Conservation (phyloP, 2,797 vertebrate genomes). For the Morelia viridis region DNA sequence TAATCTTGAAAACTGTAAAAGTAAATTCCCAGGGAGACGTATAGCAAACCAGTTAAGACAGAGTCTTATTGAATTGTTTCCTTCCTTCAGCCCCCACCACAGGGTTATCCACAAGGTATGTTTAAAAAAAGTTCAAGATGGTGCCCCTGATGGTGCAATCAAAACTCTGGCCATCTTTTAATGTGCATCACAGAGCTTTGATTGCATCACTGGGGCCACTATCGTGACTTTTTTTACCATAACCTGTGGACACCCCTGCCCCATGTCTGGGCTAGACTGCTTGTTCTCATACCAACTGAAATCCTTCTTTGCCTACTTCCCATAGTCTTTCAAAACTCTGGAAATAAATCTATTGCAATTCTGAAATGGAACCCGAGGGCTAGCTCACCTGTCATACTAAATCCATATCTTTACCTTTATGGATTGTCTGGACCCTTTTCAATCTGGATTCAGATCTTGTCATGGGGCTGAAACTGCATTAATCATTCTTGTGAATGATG, state of each 20-base stretch:
- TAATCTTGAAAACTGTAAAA: neutral
- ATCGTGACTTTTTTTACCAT: neutral
- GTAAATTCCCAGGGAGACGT: neutral
- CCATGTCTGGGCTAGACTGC: neutral
- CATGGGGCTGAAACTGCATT: too few relatives aligned
- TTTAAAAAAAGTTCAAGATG: neutral
- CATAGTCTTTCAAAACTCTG: too few relatives aligned
- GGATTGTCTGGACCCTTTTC: too few relatives aligned
- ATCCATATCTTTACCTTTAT: too few relatives aligned
- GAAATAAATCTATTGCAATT: too few relatives aligned
- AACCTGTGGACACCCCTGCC: neutral
- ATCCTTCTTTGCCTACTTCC: neutral
- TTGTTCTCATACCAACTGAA: neutral
- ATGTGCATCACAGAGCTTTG: neutral
- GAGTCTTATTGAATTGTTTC: neutral
- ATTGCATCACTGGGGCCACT: neutral
- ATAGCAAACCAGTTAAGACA: neutral
- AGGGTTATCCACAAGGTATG: neutral
- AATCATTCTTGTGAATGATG: too few relatives aligned
- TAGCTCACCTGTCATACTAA: too few relatives aligned
- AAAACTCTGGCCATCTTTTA: neutral
- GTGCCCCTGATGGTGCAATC: neutral
- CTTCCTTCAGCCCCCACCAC: neutral
- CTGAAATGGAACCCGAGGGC: too few relatives aligned
- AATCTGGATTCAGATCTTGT: too few relatives aligned